Evolutionary conservation across 2,888 invertebrate genomes (phyloP).

Genomic region (Callimorpha dominula): DNA sequence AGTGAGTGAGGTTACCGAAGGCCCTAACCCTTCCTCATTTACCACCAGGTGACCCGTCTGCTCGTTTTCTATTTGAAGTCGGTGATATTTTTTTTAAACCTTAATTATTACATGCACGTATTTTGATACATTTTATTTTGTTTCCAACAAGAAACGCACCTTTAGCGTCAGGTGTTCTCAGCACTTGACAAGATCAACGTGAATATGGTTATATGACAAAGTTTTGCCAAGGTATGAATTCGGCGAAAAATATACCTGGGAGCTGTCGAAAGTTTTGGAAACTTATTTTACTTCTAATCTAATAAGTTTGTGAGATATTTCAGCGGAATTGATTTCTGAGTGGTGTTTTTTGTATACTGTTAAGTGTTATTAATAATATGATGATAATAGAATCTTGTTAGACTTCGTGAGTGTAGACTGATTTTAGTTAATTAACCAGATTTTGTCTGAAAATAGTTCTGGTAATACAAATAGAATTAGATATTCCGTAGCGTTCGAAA

Average conservation of each 20-base stretch:
- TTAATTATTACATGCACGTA: too few species aligned
- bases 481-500: background rate
- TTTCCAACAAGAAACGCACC: conserved; percentile 7
- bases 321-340: conserved; percentile 14
- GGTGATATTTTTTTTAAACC: too few species aligned
- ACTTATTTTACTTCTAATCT: conserved; percentile 16
- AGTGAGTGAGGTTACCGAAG: too few species aligned
- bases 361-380: background rate
- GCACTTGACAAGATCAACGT: conserved; percentile 16
- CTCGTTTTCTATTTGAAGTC: too few species aligned
- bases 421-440: background rate
- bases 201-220: conserved; percentile 22
- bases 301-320: conserved; percentile 14
- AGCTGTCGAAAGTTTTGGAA: background rate
- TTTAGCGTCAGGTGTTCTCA: conserved; percentile 24
- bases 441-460: background rate
- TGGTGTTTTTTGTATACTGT: background rate
- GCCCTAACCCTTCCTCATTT: too few species aligned
- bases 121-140: conserved; percentile 17
- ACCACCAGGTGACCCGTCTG: too few species aligned
- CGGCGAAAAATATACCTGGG: conserved; percentile 4
- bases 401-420: background rate
- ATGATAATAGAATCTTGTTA: background rate
- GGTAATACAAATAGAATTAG: background rate
- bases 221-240: conserved; percentile 15